Evolutionary conservation across 2,888 invertebrate species (phyloP).

Genomic region (Phragmatobia fuliginosa): DNA sequence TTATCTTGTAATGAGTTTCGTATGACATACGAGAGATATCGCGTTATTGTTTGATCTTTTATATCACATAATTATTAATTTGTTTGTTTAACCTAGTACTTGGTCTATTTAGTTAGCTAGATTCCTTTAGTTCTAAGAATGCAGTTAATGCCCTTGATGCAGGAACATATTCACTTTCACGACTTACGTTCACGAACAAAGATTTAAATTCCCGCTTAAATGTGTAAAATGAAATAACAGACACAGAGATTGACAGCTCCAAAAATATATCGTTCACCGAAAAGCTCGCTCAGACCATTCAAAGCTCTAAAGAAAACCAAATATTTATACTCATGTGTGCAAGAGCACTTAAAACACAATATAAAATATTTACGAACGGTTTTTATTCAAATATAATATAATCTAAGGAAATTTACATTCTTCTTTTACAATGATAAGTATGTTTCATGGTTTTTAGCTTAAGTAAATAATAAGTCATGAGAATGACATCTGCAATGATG

Average conservation of each 20-base stretch:
- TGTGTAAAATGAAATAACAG: neutral
- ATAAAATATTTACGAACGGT: neutral
- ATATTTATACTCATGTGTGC: neutral
- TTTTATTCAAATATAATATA: neutral
- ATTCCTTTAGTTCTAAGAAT: neutral
- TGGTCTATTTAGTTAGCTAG: too few species aligned
- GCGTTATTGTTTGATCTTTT: conserved; percentile 38
- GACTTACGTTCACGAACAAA: neutral
- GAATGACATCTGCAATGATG: neutral
- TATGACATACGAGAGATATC: conserved; percentile 39
- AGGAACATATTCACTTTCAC: neutral
- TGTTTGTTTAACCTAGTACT: conserved; percentile 6
- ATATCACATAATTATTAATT: conserved; percentile 25
- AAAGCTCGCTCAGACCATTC: neutral
- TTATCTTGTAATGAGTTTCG: conserved; percentile 51
- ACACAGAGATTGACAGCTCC: neutral
- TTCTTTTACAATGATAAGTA: neutral
- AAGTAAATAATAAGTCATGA: neutral
- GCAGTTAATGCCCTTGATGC: neutral
- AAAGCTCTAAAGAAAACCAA: neutral
- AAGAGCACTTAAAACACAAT: neutral
- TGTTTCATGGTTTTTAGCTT: neutral
- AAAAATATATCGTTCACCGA: conserved; percentile 3
- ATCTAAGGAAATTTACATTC: neutral
- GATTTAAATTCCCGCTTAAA: neutral